Evolutionary conservation across 1,140 invertebrate species (phyloP).

Genomic region (Delia radicum): DNA sequence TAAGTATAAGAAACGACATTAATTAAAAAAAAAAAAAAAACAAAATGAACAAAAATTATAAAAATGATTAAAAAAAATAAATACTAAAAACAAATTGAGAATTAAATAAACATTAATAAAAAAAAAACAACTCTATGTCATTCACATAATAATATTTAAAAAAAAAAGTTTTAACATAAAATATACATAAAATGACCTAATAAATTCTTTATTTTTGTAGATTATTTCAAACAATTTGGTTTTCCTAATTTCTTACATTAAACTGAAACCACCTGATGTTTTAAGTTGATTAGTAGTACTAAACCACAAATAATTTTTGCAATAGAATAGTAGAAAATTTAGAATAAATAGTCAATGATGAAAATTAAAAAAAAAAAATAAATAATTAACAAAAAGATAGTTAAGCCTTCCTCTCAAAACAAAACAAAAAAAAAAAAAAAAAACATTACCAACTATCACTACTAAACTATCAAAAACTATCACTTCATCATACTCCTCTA

Average conservation of each 20-base stretch:
- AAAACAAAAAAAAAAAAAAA: no score
- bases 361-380: neutral
- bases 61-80: conserved; percentile 12
- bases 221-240: no score
- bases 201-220: neutral
- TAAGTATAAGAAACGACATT: conserved; percentile 56
- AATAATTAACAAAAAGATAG: neutral
- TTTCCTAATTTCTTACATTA: neutral
- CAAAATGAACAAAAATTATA: conserved; percentile 38
- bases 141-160: neutral
- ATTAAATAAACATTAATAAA: neutral
- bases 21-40: conserved; percentile 35
- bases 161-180: neutral
- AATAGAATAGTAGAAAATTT: neutral
- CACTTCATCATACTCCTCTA: neutral
- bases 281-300: neutral
- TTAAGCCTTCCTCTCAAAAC: neutral
- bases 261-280: conserved; percentile 3
- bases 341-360: neutral
- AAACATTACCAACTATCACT: no score
- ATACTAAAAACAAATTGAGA: conserved; percentile 17
- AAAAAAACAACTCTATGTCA: neutral
- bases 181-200: neutral
- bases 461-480: neutral
- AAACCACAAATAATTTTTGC: neutral